Evolutionary conservation across 2,888 invertebrate genomes (phyloP), one percentile per base, ranked within the genome.

Genomic region (Omphaloscelis lunosa): DNA sequence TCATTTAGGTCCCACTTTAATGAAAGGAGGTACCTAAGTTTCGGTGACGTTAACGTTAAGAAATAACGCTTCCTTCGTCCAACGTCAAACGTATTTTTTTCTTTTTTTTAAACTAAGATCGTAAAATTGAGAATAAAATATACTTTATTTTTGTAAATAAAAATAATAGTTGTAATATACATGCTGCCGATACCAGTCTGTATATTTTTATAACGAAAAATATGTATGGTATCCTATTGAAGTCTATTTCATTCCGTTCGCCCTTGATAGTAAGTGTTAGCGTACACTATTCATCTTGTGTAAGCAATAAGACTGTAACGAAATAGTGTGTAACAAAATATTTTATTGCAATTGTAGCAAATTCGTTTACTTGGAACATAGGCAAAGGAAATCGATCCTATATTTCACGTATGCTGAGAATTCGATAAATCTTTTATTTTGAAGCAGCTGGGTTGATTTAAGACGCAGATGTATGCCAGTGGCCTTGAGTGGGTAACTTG

Each of bases 361-460:
- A 58, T 73, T 51, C 27, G 51, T 72, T 80, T 77, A 27, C 39
- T 63, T 56, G 53, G n/a, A 63, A 71, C 11, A 29, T 63, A 71
- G 41, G 56, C 41, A 5, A 29, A 15, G n/a, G 27, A 53, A 61
- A 27, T 11, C 17, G 17, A 59, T 51, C 2, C 27, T 48, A 41
- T 77, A 27, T 27, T 45, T 62, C 15, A 48, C 8, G 12, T 20
- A n/a, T 9, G n/a, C 29, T 23, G 20, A 29, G 29, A 58, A 39
- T 34, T 15, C 6, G n/a, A 20, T 29, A 20, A 53, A 17, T 23
- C 11, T 45, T 45, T 45, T 72, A 17, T 53, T 70, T 9, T 20
- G 2, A 3, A 34, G 20, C n/a, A 45, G 3, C 9, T 65, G 3
- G 7, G n/a, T 27, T 17, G 20, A 39, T 15, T 58, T 27, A 56